phyloP scores from a whole-genome alignment of 2,113 vertebrate species.

The Entomyzon cyanotis region DNA sequence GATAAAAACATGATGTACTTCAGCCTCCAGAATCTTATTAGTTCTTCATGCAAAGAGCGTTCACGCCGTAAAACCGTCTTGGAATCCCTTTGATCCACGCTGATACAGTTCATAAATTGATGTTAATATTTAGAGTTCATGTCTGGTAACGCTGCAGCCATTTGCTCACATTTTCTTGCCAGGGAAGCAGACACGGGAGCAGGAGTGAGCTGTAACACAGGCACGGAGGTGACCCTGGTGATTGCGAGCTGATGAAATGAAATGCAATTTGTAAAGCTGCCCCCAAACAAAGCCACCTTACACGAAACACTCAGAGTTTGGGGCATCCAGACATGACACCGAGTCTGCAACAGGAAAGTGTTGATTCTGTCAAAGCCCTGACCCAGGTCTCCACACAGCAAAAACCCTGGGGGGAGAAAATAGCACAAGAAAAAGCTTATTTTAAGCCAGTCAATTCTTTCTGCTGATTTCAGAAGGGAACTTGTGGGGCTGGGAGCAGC shows the following conservation, averaged over 20 bases:
- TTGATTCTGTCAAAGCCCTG: background rate
- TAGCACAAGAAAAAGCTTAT: background rate
- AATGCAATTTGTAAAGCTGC: background rate
- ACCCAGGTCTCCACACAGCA: background rate
- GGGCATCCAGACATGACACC: background rate
- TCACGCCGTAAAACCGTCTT: background rate
- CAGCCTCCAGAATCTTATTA: constrained; percentile 47
- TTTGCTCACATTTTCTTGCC: constrained; percentile 41
- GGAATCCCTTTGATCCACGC: constrained; percentile 60
- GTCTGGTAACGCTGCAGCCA: constrained; percentile 34
- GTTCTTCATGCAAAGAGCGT: constrained; percentile 49
- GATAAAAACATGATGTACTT: constrained; percentile 44
- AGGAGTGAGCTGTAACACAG: background rate
- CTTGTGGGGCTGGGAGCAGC: background rate
- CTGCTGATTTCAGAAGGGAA: background rate
- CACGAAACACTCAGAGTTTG: background rate
- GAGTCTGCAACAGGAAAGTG: too few species aligned
- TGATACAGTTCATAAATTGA: constrained; percentile 65
- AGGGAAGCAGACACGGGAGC: background rate
- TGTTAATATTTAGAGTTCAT: constrained; percentile 67
- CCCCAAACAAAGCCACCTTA: background rate
- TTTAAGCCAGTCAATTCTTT: background rate
- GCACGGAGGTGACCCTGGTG: background rate
- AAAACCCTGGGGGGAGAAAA: background rate
- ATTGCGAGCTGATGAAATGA: background rate